Base-by-base conservation (phyloP, 2,113 vertebrate species). In the Mola mola region DNA sequence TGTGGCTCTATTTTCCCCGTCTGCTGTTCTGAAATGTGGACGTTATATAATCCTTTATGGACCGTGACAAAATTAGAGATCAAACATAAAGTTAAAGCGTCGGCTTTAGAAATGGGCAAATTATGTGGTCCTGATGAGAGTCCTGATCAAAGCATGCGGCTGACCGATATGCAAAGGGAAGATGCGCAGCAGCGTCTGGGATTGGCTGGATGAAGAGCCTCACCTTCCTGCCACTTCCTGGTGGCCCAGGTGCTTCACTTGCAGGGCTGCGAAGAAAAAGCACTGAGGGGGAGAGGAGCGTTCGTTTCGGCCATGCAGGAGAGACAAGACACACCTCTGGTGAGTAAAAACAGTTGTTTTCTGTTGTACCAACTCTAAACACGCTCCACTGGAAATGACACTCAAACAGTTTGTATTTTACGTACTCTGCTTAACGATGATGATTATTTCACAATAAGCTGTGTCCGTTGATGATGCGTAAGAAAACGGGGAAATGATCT, bases 281-380 rank as follows among this genome's bases (percentile, higher is more conserved):
- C 0, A 44, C 8, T 19, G 38, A 78, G 60, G 41, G 74, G 43
- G 6, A 52, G 47, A 47, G 37, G 31, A 8, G 4, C 11, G 2
- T 13, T 48, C 20, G n/a, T 22, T 26, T 21, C 67, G 79, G 66
- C 37, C 66, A 92, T 91, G 91, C 62, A 77, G 29, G 79, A 72
- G 25, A 58, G 56, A 58, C 52, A 88, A 36, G 89, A 75, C 52
- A 88, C 72, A 26, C 76, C 87, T 56, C 57, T 92, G 88, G 91
- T 90, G 66, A 91, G 90, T 79, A 12, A 4, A 34, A 8, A 2
- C 11, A 9, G 11, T 33, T 8, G 29, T 3, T 11, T 33, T 11
- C 12, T 33, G 2, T 34, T 34, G 33, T 34, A 10, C 15, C 33
- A 13, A 9, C 4, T 34, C 2, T 34, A 13, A 34, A 34, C 11